A percentile compares a stretch with the other conserved stretches of the same genome.
Evolutionary conservation across 2,113 vertebrate genomes (phyloP).

Genomic region (Gallinago media): DNA sequence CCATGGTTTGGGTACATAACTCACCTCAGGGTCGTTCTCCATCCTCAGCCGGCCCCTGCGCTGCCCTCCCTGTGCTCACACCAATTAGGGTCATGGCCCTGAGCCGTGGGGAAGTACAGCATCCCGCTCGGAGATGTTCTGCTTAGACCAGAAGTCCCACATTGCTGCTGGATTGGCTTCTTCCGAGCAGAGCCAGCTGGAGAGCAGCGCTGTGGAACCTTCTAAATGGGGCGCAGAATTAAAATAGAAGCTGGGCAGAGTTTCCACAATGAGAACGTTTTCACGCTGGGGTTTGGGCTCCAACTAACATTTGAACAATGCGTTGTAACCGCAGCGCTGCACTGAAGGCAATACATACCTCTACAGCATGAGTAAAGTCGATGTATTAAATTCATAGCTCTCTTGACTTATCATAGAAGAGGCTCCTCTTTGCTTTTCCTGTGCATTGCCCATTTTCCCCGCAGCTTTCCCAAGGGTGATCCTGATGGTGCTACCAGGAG

Average conservation of each 20-base stretch:
- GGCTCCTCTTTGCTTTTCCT: neutral
- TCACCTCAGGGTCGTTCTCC: neutral
- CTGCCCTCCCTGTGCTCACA: neutral
- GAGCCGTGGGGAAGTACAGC: neutral
- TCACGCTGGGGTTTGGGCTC: neutral
- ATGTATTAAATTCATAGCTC: neutral
- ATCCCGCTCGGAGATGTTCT: neutral
- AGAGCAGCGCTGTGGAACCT: neutral
- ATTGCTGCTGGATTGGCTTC: neutral
- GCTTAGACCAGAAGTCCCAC: neutral
- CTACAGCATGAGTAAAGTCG: neutral
- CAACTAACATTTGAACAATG: neutral
- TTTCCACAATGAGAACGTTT: neutral
- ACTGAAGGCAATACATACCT: neutral
- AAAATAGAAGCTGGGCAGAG: slow-evolving; percentile 1
- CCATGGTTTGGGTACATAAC: rapidly evolving
- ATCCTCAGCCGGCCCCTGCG: rapidly evolving
- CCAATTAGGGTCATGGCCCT: neutral
- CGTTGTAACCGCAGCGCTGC: neutral
- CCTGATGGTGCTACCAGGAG: neutral
- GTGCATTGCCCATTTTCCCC: neutral
- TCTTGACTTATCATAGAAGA: neutral
- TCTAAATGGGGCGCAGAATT: slow-evolving; percentile 7
- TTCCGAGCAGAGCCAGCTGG: slow-evolving; percentile 43
- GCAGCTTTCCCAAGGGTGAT: neutral